Percentiles rank a stretch among this genome's conserved stretches.
Conservation (phyloP, 2,888 invertebrate genomes). For the Ophion ellenae region DNA sequence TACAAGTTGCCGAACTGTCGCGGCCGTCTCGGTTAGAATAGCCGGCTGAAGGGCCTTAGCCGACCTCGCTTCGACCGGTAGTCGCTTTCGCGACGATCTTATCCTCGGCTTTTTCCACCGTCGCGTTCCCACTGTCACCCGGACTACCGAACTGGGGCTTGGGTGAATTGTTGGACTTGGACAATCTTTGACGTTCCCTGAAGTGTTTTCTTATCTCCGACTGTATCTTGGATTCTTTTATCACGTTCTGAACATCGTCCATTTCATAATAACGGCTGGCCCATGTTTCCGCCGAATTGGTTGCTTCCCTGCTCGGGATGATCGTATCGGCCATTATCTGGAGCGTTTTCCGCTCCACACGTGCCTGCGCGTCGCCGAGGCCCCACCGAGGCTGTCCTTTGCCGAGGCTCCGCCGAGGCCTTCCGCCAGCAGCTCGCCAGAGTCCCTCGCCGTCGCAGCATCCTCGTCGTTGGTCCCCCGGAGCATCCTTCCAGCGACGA, state of each 20-base stretch:
- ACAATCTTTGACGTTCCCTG: constrained; percentile 80
- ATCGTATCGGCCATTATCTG: constrained; percentile 9
- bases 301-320: constrained; percentile 36
- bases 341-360: constrained; percentile 21
- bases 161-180: constrained; percentile 77
- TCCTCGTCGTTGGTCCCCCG: too few species aligned
- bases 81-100: constrained; percentile 68
- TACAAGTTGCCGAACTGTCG: too few species aligned
- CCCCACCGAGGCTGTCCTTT: too few species aligned
- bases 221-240: constrained; percentile 82
- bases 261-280: constrained; percentile 82
- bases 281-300: constrained; percentile 81
- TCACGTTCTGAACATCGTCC: constrained; percentile 81
- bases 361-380: constrained; percentile 13
- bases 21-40: too few species aligned
- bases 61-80: constrained; percentile 69
- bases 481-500: too few species aligned
- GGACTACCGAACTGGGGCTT: constrained; percentile 72
- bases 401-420: too few species aligned
- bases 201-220: constrained; percentile 81
- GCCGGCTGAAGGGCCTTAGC: too few species aligned
- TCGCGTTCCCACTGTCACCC: constrained; percentile 44
- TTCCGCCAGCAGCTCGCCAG: too few species aligned
- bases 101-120: constrained; percentile 54
- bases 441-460: too few species aligned